A percentile compares a stretch with the other conserved stretches of the same genome.
Evolutionary conservation across 1,140 invertebrate genomes (phyloP).

Genomic region (Macrobrachium nipponense): DNA sequence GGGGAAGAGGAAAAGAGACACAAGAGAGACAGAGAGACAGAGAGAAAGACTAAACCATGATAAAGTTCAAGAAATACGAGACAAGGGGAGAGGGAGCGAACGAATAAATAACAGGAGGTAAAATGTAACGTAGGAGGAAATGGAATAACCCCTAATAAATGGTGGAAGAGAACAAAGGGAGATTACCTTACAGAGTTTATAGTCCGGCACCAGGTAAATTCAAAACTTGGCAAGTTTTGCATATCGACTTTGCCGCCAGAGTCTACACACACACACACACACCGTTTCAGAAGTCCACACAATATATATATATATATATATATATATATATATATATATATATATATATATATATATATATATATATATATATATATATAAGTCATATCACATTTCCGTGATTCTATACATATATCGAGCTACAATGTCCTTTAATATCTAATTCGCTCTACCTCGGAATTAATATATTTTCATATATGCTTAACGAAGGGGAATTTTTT

Average conservation of each 20-base stretch:
- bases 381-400: too few relatives aligned
- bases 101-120: too few relatives aligned
- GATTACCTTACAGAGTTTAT: too few relatives aligned
- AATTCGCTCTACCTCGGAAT: too few relatives aligned
- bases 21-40: background rate
- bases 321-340: constrained; percentile 5
- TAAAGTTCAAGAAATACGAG: background rate
- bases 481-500: too few relatives aligned
- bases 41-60: background rate
- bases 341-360: background rate
- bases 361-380: background rate
- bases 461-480: too few relatives aligned
- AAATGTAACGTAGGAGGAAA: background rate
- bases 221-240: background rate
- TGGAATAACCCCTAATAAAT: background rate
- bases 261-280: background rate
- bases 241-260: background rate
- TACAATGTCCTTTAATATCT: too few relatives aligned
- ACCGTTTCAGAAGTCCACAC: too few relatives aligned
- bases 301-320: background rate
- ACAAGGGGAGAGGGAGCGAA: background rate
- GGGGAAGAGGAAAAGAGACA: background rate
- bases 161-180: background rate
- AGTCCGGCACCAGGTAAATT: background rate
- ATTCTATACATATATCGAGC: too few relatives aligned